Evolutionary conservation across 2,797 vertebrate species (phyloP).

Genomic region (Acanthornis magna): DNA sequence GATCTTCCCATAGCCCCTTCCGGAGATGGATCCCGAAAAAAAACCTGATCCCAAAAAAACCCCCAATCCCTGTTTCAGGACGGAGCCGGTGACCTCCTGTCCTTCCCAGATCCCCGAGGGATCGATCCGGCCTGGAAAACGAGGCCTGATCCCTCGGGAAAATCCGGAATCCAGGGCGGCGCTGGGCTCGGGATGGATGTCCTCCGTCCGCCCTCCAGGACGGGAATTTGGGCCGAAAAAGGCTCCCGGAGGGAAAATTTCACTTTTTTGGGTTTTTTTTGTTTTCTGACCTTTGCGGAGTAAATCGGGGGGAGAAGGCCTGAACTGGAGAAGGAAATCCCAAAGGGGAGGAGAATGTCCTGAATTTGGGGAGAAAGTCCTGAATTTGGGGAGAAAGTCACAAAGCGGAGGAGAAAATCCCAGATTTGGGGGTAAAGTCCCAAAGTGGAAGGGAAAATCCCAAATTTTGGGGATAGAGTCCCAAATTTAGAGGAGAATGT

Average conservation of each 20-base stretch:
- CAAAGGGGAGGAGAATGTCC: too few species aligned
- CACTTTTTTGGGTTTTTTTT: too few species aligned
- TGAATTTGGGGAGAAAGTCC: too few species aligned
- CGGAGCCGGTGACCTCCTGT: fast-evolving
- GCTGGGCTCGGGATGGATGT: too few species aligned
- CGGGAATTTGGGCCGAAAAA: neutral
- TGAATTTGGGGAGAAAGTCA: too few species aligned
- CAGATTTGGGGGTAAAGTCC: too few species aligned
- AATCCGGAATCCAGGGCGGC: neutral
- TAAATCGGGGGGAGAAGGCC: neutral
- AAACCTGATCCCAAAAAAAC: neutral
- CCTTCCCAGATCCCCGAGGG: neutral
- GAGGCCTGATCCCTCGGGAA: fast-evolving
- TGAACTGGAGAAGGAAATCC: neutral
- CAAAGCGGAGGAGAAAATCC: too few species aligned
- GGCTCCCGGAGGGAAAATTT: neutral
- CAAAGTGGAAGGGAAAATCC: too few species aligned
- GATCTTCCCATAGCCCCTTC: fast-evolving
- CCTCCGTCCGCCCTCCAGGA: fast-evolving
- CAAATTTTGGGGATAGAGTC: too few species aligned
- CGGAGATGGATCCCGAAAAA: neutral
- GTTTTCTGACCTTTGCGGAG: neutral
- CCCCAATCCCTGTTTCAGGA: neutral
- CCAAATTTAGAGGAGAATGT: too few species aligned
- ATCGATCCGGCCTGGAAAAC: neutral